Base-by-base conservation (phyloP, 2,797 vertebrate species). In the Ctenopoma multispine region DNA sequence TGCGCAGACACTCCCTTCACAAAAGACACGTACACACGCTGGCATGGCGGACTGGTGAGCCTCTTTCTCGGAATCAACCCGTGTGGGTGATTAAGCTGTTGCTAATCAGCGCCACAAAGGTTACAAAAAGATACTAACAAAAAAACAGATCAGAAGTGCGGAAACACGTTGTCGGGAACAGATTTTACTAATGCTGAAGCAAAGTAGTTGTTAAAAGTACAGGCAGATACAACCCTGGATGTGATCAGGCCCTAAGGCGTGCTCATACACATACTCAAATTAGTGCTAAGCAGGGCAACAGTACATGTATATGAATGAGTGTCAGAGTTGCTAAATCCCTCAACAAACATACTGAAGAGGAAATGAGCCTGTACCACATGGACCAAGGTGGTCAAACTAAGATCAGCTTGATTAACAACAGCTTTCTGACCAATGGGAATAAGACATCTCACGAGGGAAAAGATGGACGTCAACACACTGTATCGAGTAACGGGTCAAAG, bases 1-100 rank as follows among this genome's bases (percentile, higher is more conserved):
- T 51, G 62, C 70, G 10, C 81, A 65, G 69, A 73, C 87, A 83
- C 88, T 86, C 87, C 85, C 75, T 84, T 71, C 10, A 57, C 54
- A 61, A 61, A 72, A 84, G 72, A 87, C 81, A 82, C 76, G 55
- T 71, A 73, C 56, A 27, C 70, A 72, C 55, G 12, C 64, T 46
- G 83, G 79, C 81, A 84, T 61, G 76, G 51, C 74, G 57, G 20
- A 58, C 78, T 49, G 69, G 58, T 50, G 70, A 75, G 63, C 63
- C 53, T 41, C 74, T 59, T 89, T 90, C 84, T 87, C 83, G 89
- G 83, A 93, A 88, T 9, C 27, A 46, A 68, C 46, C 63, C 15
- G 65, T 36, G 54, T 47, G 36, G 72, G 67, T 83, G 89, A 90
- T 85, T 80, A 90, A 89, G 56, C 64, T 36, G 51, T 40, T 70